A percentile compares a stretch with the other conserved stretches of the same genome.
Evolutionary conservation across 2,797 vertebrate genomes (phyloP).

Genomic region (Crocidura indochinensis): DNA sequence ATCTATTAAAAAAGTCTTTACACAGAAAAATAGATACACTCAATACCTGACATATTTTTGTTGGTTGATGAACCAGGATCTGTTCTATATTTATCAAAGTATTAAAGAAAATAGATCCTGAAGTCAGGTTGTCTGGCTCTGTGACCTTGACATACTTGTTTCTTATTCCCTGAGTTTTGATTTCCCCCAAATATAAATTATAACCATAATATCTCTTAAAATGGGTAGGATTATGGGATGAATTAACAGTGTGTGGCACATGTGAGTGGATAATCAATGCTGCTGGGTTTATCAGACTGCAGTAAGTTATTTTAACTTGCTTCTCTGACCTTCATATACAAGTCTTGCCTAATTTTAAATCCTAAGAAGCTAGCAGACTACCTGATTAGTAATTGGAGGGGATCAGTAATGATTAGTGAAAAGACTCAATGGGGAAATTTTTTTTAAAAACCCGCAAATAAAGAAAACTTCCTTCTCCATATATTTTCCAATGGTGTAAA

Average conservation of each 20-base stretch:
- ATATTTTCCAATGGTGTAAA: background rate
- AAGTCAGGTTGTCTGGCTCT: background rate
- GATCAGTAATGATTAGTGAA: constrained; percentile 19
- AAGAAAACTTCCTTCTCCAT: background rate
- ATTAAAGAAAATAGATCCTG: background rate
- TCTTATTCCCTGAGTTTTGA: background rate
- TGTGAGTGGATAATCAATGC: background rate
- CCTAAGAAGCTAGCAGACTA: background rate
- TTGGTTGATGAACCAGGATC: background rate
- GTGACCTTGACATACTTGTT: background rate
- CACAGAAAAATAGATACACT: background rate
- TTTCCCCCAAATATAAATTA: background rate
- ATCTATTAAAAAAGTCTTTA: too few species aligned
- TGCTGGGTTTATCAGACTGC: background rate
- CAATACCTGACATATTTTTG: background rate
- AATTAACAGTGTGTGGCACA: background rate
- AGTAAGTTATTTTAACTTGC: background rate
- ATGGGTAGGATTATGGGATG: background rate
- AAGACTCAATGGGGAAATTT: background rate
- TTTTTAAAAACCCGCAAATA: constrained; percentile 6
- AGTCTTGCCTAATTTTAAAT: constrained; percentile 47
- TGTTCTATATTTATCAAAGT: background rate
- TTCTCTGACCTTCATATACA: background rate
- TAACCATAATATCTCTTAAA: constrained; percentile 1
- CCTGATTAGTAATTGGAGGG: background rate